Evolutionary conservation across 2,797 vertebrate genomes (phyloP).

Genomic region (Pantherophis alleghaniensis): DNA sequence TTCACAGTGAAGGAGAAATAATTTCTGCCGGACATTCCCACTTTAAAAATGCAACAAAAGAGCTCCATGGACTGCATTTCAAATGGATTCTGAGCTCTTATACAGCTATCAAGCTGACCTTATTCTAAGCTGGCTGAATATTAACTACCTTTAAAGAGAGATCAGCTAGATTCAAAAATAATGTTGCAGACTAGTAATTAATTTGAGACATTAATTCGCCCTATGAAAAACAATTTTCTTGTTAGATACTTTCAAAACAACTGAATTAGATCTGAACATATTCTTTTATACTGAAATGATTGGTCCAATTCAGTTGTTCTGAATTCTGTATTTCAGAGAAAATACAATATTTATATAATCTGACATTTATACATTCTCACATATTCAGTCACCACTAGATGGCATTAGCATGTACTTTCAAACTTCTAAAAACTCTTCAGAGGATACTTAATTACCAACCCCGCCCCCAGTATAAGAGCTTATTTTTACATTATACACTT

Average conservation of each 20-base stretch:
- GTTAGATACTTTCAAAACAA: not conserved
- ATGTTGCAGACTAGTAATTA: not conserved
- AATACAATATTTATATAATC: not conserved
- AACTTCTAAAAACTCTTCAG: not conserved
- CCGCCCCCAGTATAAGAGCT: not conserved
- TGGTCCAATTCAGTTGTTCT: not conserved
- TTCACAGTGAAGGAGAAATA: not conserved
- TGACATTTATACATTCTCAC: not conserved
- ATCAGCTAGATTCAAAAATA: not conserved
- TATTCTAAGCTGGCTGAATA: not conserved
- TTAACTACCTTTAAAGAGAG: not conserved
- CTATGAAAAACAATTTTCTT: not conserved
- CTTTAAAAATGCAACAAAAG: not conserved
- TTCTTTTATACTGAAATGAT: not conserved
- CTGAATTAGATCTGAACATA: not conserved
- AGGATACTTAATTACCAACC: not conserved
- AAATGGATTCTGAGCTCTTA: not conserved
- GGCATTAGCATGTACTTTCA: conserved; percentile 30
- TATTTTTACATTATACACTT: not conserved
- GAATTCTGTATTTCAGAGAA: not conserved
- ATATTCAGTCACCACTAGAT: conserved; percentile 39
- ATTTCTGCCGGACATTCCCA: not conserved
- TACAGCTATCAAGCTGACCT: not conserved
- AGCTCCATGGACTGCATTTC: not conserved
- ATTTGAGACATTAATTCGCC: not conserved